Conservation (phyloP, 1,140 invertebrate species). For the Hermetia illucens region DNA sequence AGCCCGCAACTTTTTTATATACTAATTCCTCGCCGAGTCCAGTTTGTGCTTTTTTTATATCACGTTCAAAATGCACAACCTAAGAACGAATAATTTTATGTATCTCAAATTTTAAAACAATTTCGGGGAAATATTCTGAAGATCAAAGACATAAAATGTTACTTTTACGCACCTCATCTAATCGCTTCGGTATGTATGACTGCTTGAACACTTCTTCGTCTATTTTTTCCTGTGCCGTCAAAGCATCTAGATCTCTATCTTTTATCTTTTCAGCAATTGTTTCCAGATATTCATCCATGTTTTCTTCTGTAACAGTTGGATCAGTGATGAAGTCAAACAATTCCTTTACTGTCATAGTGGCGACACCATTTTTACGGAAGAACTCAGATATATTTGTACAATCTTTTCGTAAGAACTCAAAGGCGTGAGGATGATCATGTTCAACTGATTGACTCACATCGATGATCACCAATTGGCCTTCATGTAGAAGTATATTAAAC, state of each 20-base stretch:
- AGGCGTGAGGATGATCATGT: constrained; percentile 90
- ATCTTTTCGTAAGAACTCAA: constrained; percentile 90
- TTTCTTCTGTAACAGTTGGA: constrained; percentile 62
- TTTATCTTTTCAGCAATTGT: constrained; percentile 50
- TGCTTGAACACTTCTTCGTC: constrained; percentile 89
- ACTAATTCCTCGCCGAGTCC: constrained; percentile 58
- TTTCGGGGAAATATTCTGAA: background rate
- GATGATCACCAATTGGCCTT: constrained; percentile 77
- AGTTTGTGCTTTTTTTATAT: constrained; percentile 64
- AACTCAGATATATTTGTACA: constrained; percentile 88
- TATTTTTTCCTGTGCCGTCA: constrained; percentile 55
- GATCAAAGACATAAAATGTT: constrained; percentile 1
- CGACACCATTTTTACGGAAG: constrained; percentile 79
- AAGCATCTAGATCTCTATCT: constrained; percentile 40
- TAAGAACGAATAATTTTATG: constrained; percentile 17
- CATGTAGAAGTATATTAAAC: constrained; percentile 84
- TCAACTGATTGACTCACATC: constrained; percentile 98
- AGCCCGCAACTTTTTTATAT: constrained; percentile 73
- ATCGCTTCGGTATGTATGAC: constrained; percentile 83
- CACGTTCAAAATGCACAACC: constrained; percentile 82
- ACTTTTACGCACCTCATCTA: constrained; percentile 59
- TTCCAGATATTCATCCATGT: constrained; percentile 70
- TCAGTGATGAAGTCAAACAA: constrained; percentile 96
- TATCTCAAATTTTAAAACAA: background rate
- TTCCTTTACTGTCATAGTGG: constrained; percentile 77